A percentile compares a stretch with the other conserved stretches of the same genome.
These are phyloP conservation scores for Nycticebus coucang DNA, from an alignment of 2,113 vertebrate genomes.

Conservation along the genomic window DNA sequence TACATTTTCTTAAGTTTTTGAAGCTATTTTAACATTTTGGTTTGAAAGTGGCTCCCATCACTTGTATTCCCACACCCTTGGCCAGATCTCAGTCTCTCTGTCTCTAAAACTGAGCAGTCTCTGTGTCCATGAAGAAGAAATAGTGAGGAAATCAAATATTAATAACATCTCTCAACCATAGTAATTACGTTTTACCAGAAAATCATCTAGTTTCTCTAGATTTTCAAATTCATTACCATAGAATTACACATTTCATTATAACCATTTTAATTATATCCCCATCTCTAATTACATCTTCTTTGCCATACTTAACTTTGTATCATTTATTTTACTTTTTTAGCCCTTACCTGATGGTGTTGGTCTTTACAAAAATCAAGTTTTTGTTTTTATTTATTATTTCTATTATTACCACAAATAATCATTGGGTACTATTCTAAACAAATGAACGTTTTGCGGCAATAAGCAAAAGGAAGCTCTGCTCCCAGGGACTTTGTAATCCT, in stretches of 20 bases:
- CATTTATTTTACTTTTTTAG: constrained; percentile 25
- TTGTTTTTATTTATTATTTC: constrained; percentile 48
- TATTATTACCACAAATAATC: background rate
- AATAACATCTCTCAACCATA: background rate
- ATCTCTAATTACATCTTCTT: constrained; percentile 19
- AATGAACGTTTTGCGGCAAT: background rate
- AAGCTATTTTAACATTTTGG: too few relatives aligned
- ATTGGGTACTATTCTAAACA: background rate
- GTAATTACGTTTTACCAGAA: background rate
- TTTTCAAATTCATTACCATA: constrained; percentile 28
- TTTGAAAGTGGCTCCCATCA: background rate
- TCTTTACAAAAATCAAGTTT: constrained; percentile 11
- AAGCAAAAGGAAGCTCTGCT: background rate
- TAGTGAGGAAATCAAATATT: background rate
- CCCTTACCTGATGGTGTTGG: background rate
- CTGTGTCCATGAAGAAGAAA: background rate
- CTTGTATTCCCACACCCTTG: background rate
- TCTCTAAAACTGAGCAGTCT: background rate
- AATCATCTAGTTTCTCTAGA: constrained; percentile 21
- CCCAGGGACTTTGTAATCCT: background rate
- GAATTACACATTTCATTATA: background rate
- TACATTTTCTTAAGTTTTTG: too few relatives aligned
- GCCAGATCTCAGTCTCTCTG: background rate
- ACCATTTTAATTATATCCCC: constrained; percentile 3
- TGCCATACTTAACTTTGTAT: constrained; percentile 10